Base-by-base conservation (phyloP, 2,888 invertebrate species). In the Lasius platythorax region DNA sequence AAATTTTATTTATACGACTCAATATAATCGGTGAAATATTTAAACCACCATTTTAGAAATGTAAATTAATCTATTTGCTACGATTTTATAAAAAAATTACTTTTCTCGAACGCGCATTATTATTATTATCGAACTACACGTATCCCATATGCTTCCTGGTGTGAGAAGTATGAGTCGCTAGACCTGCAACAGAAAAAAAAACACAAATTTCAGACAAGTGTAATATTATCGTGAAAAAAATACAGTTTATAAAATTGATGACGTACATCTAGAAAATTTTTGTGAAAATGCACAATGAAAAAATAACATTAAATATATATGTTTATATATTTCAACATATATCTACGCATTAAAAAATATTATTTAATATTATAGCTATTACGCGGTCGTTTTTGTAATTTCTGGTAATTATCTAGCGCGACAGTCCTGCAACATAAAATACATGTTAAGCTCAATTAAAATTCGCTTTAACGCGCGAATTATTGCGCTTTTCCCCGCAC, bases 391-490 rank as follows among this genome's bases (percentile, higher is more conserved):
- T 23, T 66, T 76, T 76, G 37, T 33, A 50, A 64, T 23, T 50
- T 33, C 33, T 28, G 11, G 15, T n/a, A 43, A 43, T 76, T 56
- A 67, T 67, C 53, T 53, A 46, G 67, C 28, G 28, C 66, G 12
- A n/a, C 28, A 18, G 53, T n/a, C 5, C 8, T 67, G 50, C 23
- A 30, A 66, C 40, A 40, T 30, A 40, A 67, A 67, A 78, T 40
- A 76, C 15, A 28, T 37, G 33, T 37, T 40, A 56, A 56, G 33
- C 28, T n/a, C 56, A 78, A 78, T 78, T 78, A 78, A 56, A 78
- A 78, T 67, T 76, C 67, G 78, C 28, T 78, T 68, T 68, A 78
- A 67, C 67, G 53, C 28, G n/a, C 78, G 53, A 68, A 40, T 40
- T 78, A 67, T 56, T 40, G 28, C 56, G 67, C 18, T 50, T 56